Evolutionary conservation across 2,888 invertebrate genomes (phyloP), one percentile per base, ranked within the genome.

Genomic region (Ichneumoninae sp.): DNA sequence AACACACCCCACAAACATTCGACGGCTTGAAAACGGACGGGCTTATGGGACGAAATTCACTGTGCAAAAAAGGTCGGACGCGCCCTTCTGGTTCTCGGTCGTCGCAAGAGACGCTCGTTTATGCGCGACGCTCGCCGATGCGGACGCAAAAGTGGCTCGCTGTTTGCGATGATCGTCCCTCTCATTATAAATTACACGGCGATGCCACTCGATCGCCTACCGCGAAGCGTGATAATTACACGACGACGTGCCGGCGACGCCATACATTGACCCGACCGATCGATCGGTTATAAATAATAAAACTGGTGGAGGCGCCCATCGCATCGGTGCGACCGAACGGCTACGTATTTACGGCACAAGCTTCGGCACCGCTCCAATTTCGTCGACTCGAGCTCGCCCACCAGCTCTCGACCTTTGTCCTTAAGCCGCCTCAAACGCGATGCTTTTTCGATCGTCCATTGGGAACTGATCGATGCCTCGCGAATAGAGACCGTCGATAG

Each of bases 261-360:
- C 73, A 54, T 73, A 36, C 50, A 33, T 79, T 70, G 75, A 57
- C 82, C 71, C 70, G 57, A 82, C 66, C 75, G 26, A 85, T 85
- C 82, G 85, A 82, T 82, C 75, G 66, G n/a, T 54, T 66, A 77
- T 78, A 71, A 82, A 82, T 79, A 79, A 85, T 85, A 79, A 82
- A 82, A 76, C 40, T 26, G 52, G 74, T 47, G 40, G 44, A 85
- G 60, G 30, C 63, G 50, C 65, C 50, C 26, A 65, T 52, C 47
- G 30, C 50, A 22, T 3, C n/a, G 33, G 26, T 52, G 36, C 50
- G 13, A 33, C 33, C 63, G 33, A 36, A 63, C 33, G 30, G 19
- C 33, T 22, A 47, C 65, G 30, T 50, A 33, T 47, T 33, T 36
- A 7, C 19, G 19, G 8, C 22, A 54, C 13, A 26, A 57, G 8